Percentiles rank a stretch among this genome's conserved stretches.
phyloP scores from a whole-genome alignment of 30 jellyfish, hydroid and myxozoan species.

The Aurelia aurita region DNA sequence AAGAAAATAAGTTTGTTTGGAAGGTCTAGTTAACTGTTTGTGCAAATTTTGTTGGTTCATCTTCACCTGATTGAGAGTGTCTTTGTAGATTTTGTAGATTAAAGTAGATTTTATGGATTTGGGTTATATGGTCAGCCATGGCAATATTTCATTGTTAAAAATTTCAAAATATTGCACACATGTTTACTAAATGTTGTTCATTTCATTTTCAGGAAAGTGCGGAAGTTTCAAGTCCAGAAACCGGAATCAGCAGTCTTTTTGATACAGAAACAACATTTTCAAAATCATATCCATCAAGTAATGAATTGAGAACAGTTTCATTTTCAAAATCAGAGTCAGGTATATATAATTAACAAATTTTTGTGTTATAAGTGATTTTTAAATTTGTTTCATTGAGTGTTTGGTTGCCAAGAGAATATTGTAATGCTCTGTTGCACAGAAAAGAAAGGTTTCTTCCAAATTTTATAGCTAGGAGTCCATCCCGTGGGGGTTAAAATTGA shows the following conservation, averaged over 20 bases:
- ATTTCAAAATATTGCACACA: no score
- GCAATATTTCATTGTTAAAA: no score
- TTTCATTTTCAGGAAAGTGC: constrained; percentile 22
- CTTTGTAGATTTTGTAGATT: no score
- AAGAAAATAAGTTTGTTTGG: no score
- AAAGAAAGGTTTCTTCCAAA: no score
- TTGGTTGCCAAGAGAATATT: neutral
- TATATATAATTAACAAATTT: neutral
- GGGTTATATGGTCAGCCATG: no score
- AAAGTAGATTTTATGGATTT: no score
- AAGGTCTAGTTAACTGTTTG: no score
- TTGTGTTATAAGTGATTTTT: neutral
- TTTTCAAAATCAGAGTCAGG: constrained; percentile 64
- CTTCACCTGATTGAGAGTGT: no score
- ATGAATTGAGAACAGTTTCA: neutral
- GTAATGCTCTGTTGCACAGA: neutral
- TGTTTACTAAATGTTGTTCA: neutral
- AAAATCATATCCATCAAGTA: neutral
- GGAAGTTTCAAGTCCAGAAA: constrained; percentile 31
- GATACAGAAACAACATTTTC: constrained; percentile 38
- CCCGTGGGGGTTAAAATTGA: no score
- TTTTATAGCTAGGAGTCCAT: no score
- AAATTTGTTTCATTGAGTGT: neutral
- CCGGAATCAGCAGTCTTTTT: constrained; percentile 43
- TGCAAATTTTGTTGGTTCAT: no score